A percentile compares a stretch with the other conserved stretches of the same genome.
phyloP scores from a whole-genome alignment of 2,888 invertebrate genomes.

The Lithophane leautieri region DNA sequence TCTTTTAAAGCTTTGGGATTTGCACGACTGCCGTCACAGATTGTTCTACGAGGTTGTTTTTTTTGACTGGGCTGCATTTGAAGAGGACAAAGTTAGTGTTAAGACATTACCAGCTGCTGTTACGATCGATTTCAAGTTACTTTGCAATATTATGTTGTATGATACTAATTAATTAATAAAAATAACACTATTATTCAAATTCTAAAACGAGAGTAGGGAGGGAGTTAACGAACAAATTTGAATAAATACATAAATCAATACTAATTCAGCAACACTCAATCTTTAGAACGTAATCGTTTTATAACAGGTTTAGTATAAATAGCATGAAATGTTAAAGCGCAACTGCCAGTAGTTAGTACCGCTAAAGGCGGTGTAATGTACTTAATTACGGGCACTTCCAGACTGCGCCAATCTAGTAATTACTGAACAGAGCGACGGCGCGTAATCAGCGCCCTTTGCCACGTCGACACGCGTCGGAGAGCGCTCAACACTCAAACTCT shows the following conservation, averaged over 20 bases:
- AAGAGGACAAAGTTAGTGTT: conserved; percentile 6
- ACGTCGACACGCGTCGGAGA: conserved; percentile 82
- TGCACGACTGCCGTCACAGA: conserved; percentile 76
- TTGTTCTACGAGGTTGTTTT: conserved; percentile 71
- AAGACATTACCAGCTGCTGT: not conserved
- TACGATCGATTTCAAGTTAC: not conserved
- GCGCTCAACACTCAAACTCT: conserved; percentile 80
- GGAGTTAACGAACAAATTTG: not conserved
- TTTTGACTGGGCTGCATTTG: conserved; percentile 36
- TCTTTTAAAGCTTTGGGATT: conserved; percentile 81
- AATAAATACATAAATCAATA: conserved; percentile 26
- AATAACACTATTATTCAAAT: not conserved
- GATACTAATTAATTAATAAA: not conserved
- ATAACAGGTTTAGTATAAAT: conserved; percentile 34
- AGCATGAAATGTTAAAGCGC: conserved; percentile 32
- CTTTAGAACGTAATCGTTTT: conserved; percentile 2
- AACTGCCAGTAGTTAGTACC: conserved; percentile 56
- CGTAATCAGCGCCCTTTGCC: conserved; percentile 88
- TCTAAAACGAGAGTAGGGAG: not conserved
- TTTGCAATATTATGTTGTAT: not conserved
- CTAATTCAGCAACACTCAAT: not conserved
- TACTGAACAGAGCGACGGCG: conserved; percentile 83
- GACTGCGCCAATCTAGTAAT: conserved; percentile 88
- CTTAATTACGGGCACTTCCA: conserved; percentile 87
- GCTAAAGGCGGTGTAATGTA: conserved; percentile 83